Evolutionary conservation across 2,797 vertebrate genomes (phyloP), one percentile per base, ranked within the genome.

Genomic region (Ptychadena robeensis): DNA sequence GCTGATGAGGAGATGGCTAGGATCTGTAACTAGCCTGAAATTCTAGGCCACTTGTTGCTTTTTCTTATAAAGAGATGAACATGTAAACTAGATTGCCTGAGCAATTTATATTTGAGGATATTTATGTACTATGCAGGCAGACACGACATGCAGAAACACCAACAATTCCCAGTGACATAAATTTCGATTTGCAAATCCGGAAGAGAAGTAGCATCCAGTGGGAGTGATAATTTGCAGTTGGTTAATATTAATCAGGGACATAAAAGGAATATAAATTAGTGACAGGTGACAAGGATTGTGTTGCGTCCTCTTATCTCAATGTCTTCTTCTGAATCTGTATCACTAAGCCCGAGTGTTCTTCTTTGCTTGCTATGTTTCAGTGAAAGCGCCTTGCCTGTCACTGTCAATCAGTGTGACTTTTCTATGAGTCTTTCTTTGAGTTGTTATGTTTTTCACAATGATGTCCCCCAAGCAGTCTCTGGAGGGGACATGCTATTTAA

Each of bases 401-500:
- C 35, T 72, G 57, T 12, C 44, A 38, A 37, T 73, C 75, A 73
- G 3, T 67, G 32, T 64, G 59, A 44, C 40, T 63, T 53, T 71
- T 35, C 59, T 70, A 4, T 38, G 31, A 73, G 30, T 48, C 34
- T 61, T 61, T 18, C 11, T 34, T 22, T 32, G 44, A 4, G 44
- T 35, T 40, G 25, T 75, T 64, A 53, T 37, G 18, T 34, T 63
- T 77, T 65, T 76, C 22, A 72, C n/a, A 57, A 1, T 34, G 37
- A 12, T 35, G 22, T 40, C 31, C 34, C n/a, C 31, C 11, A 37
- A 37, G 37, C 34, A 15, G 22, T 64, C 69, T 73, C 61, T 28
- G 40, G 30, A 28, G 66, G 18, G 44, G 7, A 22, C 14, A 59
- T 28, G 32, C 48, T 28, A 11, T 37, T 8, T 65, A 44, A 35